Base-by-base conservation (phyloP, 2,888 invertebrate species). In the Tholera decimalis region DNA sequence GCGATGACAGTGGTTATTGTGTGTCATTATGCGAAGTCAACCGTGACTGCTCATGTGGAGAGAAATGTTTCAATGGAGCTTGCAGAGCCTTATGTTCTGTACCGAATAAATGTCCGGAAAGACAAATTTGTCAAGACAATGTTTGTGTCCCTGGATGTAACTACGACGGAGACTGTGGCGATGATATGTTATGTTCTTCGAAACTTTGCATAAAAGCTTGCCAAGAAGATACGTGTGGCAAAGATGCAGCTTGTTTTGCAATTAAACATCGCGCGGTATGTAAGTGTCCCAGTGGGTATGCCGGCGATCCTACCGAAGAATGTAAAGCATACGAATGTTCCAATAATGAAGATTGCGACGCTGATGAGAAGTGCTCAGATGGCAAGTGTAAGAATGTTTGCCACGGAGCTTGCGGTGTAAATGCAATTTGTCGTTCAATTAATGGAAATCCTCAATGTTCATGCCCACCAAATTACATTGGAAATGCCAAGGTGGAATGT, bases 211-310 rank as follows among this genome's bases (percentile, higher is more conserved):
- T 96, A 49, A 96, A 97, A 90, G 97, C 98, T 46, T 98, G 98
- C 84, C 90, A 95, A 70, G 93, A 96, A 73, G 96, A 96, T 47
- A 97, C 98, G 1, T 98, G 98, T 83, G 98, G 98, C 5, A 96
- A 96, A 77, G 97, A 98, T 87, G 98, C 98, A 0, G 87, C 98
- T 1, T 98, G 98, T 86, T 96, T 97, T 73, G 97, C 98, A 0
- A 97, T 97, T 2, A 97, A 97, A 77, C 98, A 98, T 90, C 96
- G 98, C 44, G 97, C 98, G 47, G 96, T 98, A 4, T 99, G 99
- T 87, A 96, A 98, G 65, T 99, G 99, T 86, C 98, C 98, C 0
- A 98, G 98, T 85, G 98, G 98, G 18, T 98, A 96, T 85, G 97
- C 97, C 77, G 98, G 98, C 0, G 98, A 98, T 86, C 98, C 98